These are phyloP conservation scores for Sciaenops ocellatus DNA, from an alignment of 2,797 vertebrate genomes.

Conservation along the genomic window DNA sequence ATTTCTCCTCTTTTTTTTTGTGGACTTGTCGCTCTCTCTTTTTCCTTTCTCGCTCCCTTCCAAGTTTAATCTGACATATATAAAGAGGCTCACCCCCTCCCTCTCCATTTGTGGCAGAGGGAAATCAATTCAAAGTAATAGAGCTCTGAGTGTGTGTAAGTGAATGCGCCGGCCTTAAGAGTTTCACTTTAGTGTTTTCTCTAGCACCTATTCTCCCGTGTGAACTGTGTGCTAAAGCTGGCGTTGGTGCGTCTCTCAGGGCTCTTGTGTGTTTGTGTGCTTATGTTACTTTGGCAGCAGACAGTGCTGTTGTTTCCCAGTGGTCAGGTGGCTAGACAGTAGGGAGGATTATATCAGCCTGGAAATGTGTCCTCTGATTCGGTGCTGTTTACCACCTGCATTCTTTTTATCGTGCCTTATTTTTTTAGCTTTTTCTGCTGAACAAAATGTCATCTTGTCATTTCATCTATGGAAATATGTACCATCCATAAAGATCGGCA, in stretches of 20 bases:
- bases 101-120: conserved; percentile 71
- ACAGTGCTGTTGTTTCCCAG: conserved; percentile 70
- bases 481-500: not conserved
- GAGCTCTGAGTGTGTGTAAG: conserved; percentile 59
- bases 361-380: conserved; percentile 57
- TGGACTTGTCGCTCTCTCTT: conserved; percentile 55
- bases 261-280: conserved; percentile 57
- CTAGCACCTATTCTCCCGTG: conserved; percentile 49
- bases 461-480: not conserved
- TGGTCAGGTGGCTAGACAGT: conserved; percentile 76
- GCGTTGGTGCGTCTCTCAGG: conserved; percentile 54
- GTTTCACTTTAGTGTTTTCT: conserved; percentile 62
- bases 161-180: conserved; percentile 62
- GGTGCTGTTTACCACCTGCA: conserved; percentile 36
- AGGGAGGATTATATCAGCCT: conserved; percentile 74
- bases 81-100: conserved; percentile 68
- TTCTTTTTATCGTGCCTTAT: not conserved
- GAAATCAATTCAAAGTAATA: conserved; percentile 79
- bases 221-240: conserved; percentile 49
- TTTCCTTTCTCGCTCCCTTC: conserved; percentile 56
- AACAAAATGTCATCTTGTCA: conserved; percentile 4
- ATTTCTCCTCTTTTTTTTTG: conserved; percentile 64
- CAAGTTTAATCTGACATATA: conserved; percentile 77
- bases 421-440: not conserved
- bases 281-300: conserved; percentile 66